These are phyloP conservation scores for Psilopsiagon aurifrons DNA, from an alignment of 2,113 vertebrate species.

Conservation along the genomic window DNA sequence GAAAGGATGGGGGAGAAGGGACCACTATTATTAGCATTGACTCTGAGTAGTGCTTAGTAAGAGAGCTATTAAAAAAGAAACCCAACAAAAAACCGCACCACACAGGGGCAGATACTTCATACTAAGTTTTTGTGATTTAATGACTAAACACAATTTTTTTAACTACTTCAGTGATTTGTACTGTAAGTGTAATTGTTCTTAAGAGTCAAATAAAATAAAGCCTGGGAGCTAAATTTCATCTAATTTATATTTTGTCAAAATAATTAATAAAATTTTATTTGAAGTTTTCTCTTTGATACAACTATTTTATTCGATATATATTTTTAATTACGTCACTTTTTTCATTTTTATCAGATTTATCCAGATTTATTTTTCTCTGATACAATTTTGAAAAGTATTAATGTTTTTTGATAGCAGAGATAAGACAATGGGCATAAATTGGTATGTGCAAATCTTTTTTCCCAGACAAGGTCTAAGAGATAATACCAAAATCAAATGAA, in stretches of 20 bases:
- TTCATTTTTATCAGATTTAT: not conserved
- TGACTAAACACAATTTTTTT: not conserved
- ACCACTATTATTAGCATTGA: not conserved
- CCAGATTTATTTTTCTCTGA: not conserved
- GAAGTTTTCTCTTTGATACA: not conserved
- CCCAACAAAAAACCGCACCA: not conserved
- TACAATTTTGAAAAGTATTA: not conserved
- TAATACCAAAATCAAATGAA: not conserved
- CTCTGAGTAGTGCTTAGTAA: not conserved
- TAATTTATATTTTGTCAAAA: not conserved
- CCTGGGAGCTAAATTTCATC: not conserved
- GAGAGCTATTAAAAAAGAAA: not conserved
- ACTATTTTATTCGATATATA: not conserved
- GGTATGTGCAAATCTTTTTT: not conserved
- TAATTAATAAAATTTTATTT: not conserved
- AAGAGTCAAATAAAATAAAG: not conserved
- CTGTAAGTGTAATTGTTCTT: not conserved
- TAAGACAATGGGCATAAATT: not conserved
- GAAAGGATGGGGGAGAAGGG: rapidly evolving
- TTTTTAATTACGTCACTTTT: not conserved
- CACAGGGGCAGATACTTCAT: not conserved
- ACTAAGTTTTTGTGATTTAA: not conserved
- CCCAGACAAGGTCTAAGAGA: not conserved
- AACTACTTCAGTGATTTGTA: not conserved
- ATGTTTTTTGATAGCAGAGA: not conserved